These are phyloP conservation scores for Eupithecia tripunctaria DNA, from an alignment of 2,888 invertebrate genomes.

Conservation along the genomic window DNA sequence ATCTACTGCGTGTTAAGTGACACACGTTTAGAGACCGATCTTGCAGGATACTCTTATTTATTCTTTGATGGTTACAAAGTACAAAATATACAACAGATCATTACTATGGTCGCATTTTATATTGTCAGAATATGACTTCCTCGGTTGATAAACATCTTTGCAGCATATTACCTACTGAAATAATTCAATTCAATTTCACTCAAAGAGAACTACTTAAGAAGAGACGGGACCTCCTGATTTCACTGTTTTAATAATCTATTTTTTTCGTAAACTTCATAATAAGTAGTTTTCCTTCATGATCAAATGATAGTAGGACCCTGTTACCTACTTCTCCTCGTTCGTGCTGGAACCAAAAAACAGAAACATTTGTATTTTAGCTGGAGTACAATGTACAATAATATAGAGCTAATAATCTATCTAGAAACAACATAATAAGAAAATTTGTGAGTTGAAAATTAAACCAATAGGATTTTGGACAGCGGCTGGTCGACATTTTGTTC, in stretches of 20 bases:
- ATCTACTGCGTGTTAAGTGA: slow-evolving; percentile 2
- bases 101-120: slow-evolving; percentile 15
- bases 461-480: too few relatives aligned
- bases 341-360: background rate
- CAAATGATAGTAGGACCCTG: background rate
- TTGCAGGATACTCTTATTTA: slow-evolving; percentile 2
- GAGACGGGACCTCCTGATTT: too few relatives aligned
- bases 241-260: background rate
- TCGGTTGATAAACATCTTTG: background rate
- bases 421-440: too few relatives aligned
- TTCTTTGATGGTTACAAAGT: slow-evolving; percentile 21
- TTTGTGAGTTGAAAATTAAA: too few relatives aligned
- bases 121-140: background rate
- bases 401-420: too few relatives aligned
- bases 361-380: background rate
- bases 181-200: too few relatives aligned
- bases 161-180: background rate
- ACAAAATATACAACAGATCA: slow-evolving; percentile 23
- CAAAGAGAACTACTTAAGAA: too few relatives aligned
- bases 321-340: background rate
- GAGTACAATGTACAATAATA: too few relatives aligned
- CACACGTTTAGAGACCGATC: slow-evolving; percentile 1
- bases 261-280: background rate
- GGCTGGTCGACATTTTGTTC: too few relatives aligned
- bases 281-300: too few relatives aligned